phyloP scores from a whole-genome alignment of 2,797 vertebrate genomes.

The Hydrocynus forskahlii region DNA sequence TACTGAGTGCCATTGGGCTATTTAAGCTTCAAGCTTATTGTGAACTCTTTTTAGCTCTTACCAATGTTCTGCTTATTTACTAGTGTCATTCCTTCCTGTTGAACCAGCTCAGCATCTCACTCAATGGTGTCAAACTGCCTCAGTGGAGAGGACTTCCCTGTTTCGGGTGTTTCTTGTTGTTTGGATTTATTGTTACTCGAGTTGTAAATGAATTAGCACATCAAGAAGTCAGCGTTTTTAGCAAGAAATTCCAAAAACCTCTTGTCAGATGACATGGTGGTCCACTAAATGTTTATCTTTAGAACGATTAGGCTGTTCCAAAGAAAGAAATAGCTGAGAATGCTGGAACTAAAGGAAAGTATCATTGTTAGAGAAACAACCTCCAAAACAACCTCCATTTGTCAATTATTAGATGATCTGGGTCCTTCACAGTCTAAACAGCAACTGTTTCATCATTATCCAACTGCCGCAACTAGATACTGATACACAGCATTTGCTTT shows the following conservation, averaged over 20 bases:
- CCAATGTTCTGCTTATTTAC: too few relatives aligned
- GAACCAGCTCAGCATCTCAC: too few relatives aligned
- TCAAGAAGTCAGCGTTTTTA: not conserved
- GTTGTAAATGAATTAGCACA: not conserved
- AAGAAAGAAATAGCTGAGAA: constrained; percentile 5
- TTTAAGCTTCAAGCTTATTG: too few relatives aligned
- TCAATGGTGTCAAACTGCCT: too few relatives aligned
- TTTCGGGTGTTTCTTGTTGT: too few relatives aligned
- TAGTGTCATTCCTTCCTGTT: too few relatives aligned
- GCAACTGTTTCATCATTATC: constrained; percentile 22
- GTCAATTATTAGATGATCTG: not conserved
- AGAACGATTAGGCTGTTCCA: constrained; percentile 14
- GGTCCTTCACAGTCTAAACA: constrained; percentile 8
- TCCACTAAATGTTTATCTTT: constrained; percentile 6
- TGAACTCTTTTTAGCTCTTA: too few relatives aligned
- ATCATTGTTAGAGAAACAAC: constrained; percentile 33
- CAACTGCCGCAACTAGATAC: constrained; percentile 7
- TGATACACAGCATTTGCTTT: constrained; percentile 13
- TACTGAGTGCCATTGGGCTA: too few relatives aligned
- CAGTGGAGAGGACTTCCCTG: too few relatives aligned
- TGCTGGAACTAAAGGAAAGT: not conserved
- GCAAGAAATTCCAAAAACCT: not conserved
- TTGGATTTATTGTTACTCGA: too few relatives aligned
- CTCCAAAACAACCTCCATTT: constrained; percentile 13
- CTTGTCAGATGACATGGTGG: not conserved